Conservation (phyloP, 2,888 invertebrate species). For the Lycophotia porphyrea region DNA sequence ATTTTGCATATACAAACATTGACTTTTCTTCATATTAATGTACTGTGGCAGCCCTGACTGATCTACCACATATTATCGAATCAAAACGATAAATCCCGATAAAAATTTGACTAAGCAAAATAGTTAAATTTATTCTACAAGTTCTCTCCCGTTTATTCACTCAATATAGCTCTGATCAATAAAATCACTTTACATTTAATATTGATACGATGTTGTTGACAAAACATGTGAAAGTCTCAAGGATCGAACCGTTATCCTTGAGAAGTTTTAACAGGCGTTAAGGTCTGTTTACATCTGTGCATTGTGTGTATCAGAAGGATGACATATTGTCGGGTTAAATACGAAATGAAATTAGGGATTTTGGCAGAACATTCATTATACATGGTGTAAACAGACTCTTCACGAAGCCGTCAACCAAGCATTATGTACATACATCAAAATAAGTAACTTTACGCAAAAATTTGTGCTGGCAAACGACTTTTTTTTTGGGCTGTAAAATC, state of each 20-base stretch:
- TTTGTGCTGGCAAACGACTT: no score
- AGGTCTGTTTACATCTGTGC: slow-evolving; percentile 34
- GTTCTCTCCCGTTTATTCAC: not conserved
- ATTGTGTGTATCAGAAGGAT: slow-evolving; percentile 19
- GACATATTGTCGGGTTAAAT: slow-evolving; percentile 9
- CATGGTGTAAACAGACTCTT: no score
- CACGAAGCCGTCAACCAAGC: no score
- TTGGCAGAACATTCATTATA: slow-evolving; percentile 1
- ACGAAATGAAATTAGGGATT: slow-evolving; percentile 10
- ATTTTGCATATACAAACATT: no score
- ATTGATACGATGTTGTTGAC: slow-evolving; percentile 64
- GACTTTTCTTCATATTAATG: not conserved
- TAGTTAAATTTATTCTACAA: not conserved
- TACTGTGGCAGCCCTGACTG: not conserved
- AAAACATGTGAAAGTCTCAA: slow-evolving; percentile 65
- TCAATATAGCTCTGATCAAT: slow-evolving; percentile 10
- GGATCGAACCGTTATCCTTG: slow-evolving; percentile 57
- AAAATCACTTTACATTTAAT: slow-evolving; percentile 52
- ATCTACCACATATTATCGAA: not conserved
- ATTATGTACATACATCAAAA: no score
- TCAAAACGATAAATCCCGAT: not conserved
- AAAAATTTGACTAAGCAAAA: not conserved
- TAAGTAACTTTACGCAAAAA: no score
- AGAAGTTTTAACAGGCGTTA: slow-evolving; percentile 39
- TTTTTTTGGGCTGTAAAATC: no score